phyloP scores from a whole-genome alignment of 2,888 invertebrate genomes.

The Perithous albicinctus region DNA sequence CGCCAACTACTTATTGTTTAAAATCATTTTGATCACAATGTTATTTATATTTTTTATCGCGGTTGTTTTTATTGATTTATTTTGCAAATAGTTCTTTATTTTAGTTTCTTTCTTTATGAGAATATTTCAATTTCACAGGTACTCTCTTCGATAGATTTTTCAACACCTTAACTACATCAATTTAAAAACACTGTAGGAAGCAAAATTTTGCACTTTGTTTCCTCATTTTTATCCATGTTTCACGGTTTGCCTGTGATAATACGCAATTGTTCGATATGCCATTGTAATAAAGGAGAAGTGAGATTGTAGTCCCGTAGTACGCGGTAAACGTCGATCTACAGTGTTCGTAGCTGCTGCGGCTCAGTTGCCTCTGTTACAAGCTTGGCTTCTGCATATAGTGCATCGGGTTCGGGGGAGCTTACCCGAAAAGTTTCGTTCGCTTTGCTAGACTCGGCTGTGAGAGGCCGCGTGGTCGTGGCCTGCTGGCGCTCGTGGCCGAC shows the following conservation, averaged over 20 bases:
- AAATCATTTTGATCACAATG: background rate
- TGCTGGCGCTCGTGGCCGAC: conserved; percentile 61
- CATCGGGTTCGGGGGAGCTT: conserved; percentile 11
- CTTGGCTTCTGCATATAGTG: conserved; percentile 11
- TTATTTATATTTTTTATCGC: too few relatives aligned
- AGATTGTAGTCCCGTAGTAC: conserved; percentile 5
- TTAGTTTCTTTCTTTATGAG: too few relatives aligned
- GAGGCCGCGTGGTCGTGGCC: conserved; percentile 23
- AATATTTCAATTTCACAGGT: too few relatives aligned
- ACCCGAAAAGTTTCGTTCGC: conserved; percentile 44
- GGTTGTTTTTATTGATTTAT: too few relatives aligned
- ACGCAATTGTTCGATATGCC: background rate
- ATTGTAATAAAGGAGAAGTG: conserved; percentile 23
- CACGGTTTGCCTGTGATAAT: too few relatives aligned
- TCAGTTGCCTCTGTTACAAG: conserved; percentile 24
- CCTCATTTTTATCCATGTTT: too few relatives aligned
- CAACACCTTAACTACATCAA: too few relatives aligned
- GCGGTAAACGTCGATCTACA: conserved; percentile 43
- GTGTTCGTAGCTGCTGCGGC: conserved; percentile 18
- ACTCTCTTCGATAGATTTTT: too few relatives aligned
- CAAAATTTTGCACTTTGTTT: too few relatives aligned
- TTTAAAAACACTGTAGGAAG: too few relatives aligned
- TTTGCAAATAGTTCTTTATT: too few relatives aligned
- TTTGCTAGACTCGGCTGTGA: conserved; percentile 14
- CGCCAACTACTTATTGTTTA: too few relatives aligned